A percentile compares a stretch with the other conserved stretches of the same genome.
Evolutionary conservation across 2,888 invertebrate genomes (phyloP).

Genomic region (Villa cingulata): DNA sequence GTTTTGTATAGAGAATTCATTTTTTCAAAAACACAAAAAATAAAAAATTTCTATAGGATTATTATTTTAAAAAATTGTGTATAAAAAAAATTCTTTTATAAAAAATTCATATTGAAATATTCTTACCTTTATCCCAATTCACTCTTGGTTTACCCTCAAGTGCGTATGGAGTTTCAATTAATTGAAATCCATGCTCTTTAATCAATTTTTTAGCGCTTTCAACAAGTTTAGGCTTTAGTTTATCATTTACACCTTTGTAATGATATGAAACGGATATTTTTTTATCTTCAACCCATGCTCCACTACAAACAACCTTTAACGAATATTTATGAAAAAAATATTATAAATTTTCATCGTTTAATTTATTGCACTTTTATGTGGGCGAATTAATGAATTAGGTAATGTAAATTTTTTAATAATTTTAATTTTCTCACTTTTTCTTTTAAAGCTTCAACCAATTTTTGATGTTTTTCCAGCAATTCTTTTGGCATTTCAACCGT

Average conservation of each 20-base stretch:
- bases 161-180: constrained; percentile 56
- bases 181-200: constrained; percentile 50
- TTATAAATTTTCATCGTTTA: no score
- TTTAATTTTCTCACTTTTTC: constrained; percentile 39
- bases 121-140: constrained; percentile 61
- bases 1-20: background rate
- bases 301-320: constrained; percentile 48
- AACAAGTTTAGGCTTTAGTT: constrained; percentile 44
- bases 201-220: constrained; percentile 50
- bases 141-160: constrained; percentile 67
- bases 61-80: no score
- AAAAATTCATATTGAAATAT: no score
- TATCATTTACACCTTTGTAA: constrained; percentile 54
- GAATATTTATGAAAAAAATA: background rate
- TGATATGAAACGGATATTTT: constrained; percentile 60
- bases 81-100: no score
- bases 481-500: constrained; percentile 62
- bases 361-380: no score
- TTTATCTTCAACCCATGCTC: constrained; percentile 68
- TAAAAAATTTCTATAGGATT: background rate
- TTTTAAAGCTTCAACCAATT: constrained; percentile 49
- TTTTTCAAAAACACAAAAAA: background rate
- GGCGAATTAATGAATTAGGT: no score
- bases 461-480: constrained; percentile 50
- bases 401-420: no score